phyloP scores from a whole-genome alignment of 2,888 invertebrate genomes.

The Asteroscopus sphinx region DNA sequence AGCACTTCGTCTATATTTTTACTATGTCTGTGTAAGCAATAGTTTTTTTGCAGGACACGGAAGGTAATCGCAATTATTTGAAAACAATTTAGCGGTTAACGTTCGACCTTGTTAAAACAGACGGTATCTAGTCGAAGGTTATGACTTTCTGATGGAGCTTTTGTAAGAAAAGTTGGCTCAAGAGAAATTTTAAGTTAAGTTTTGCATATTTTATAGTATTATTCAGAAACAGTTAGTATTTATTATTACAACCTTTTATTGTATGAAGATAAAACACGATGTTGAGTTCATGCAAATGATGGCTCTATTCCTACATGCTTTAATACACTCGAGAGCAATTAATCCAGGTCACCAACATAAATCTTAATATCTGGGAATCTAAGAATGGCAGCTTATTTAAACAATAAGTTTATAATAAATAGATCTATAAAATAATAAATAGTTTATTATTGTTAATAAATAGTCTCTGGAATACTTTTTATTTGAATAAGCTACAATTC shows the following conservation, averaged over 20 bases:
- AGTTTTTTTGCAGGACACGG: slow-evolving; percentile 49
- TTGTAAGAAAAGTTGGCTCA: slow-evolving; percentile 3
- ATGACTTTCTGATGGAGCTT: slow-evolving; percentile 23
- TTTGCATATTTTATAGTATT: slow-evolving; percentile 1
- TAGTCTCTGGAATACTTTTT: no score
- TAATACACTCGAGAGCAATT: no score
- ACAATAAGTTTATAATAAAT: no score
- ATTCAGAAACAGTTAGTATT: slow-evolving; percentile 1
- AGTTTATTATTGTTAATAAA: no score
- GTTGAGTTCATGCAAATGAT: slow-evolving; percentile 12
- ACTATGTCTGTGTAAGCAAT: no score
- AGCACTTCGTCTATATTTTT: no score
- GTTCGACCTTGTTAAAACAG: slow-evolving; percentile 46
- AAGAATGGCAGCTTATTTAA: no score
- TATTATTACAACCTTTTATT: slow-evolving; percentile 20
- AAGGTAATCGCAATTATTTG: slow-evolving; percentile 37
- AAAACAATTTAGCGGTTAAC: slow-evolving; percentile 31
- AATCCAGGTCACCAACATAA: no score
- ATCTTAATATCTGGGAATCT: no score
- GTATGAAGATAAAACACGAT: not conserved
- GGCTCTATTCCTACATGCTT: slow-evolving; percentile 22
- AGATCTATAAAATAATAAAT: no score
- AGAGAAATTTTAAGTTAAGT: slow-evolving; percentile 13
- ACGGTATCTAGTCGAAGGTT: slow-evolving; percentile 23
- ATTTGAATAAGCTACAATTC: no score